Evolutionary conservation across 37 sponge, comb jelly and placozoan species (phyloP).

Genomic region (Aplysina aerophoba): DNA sequence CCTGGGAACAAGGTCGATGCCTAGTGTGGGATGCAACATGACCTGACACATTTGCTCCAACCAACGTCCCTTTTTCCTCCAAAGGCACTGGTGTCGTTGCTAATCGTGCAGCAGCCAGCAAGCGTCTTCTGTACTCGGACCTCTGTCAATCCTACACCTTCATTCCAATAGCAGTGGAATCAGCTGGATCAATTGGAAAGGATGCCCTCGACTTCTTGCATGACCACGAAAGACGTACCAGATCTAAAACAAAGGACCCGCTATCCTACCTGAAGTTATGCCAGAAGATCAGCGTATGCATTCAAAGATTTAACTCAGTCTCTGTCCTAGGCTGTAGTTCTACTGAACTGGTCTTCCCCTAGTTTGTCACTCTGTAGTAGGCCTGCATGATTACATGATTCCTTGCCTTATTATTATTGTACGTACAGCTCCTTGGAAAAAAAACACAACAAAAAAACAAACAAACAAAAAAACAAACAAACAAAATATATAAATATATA

Average conservation of each 20-base stretch:
- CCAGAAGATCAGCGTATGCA: not conserved
- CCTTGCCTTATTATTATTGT: too few relatives aligned
- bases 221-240: not conserved
- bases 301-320: constrained; percentile 25
- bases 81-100: constrained; percentile 5
- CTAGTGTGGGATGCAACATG: constrained; percentile 37
- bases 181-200: constrained; percentile 5
- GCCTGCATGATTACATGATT: too few relatives aligned
- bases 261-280: not conserved
- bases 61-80: constrained; percentile 6
- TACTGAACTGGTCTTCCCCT: too few relatives aligned
- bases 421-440: too few relatives aligned
- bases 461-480: too few relatives aligned
- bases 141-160: not conserved
- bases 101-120: constrained; percentile 9
- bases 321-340: constrained; percentile 18
- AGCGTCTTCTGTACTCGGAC: not conserved
- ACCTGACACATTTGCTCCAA: constrained; percentile 30
- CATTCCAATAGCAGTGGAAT: constrained; percentile 15
- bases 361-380: too few relatives aligned
- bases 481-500: too few relatives aligned
- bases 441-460: too few relatives aligned
- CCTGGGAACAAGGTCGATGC: constrained; percentile 30
- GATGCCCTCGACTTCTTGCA: not conserved
- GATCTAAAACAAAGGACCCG: not conserved